Evolutionary conservation across 2,797 vertebrate species (phyloP), one percentile per base, ranked within the genome.

Genomic region (Pygocentrus nattereri): DNA sequence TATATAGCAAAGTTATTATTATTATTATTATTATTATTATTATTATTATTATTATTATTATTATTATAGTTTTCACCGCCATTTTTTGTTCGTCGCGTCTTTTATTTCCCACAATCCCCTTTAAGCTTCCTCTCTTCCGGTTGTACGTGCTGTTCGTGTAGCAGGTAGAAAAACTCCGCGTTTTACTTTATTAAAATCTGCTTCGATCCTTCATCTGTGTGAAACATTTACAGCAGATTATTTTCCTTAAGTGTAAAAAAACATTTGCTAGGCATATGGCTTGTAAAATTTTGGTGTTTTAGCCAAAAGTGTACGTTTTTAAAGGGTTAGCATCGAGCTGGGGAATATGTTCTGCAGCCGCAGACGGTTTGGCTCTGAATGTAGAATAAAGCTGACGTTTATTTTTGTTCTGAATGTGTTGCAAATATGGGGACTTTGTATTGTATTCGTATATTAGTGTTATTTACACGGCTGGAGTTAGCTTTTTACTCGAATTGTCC

Each of bases 41-140:
- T n/a, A n/a, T n/a, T n/a, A n/a, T n/a, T n/a, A n/a, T n/a, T n/a
- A n/a, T n/a, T n/a, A n/a, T n/a, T n/a, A n/a, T n/a, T n/a, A n/a
- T n/a, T n/a, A n/a, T n/a, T n/a, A n/a, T n/a, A n/a, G n/a, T 44
- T 44, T 44, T 10, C 41, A 41, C 38, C 23, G 25, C 58, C 25
- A 61, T 61, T 61, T 61, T 30, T 2, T 59, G 19, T n/a, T 0
- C 11, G 34, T 31, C 30, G 34, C 21, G 5, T 18, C 6, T 44
- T 67, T 86, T 87, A 73, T 88, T 79, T 90, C 90, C 90, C 84
- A 85, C 87, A 84, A 61, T 52, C 13, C 76, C 0, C 0, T 0
- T 74, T 56, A 0, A 0, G 0, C 6, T 56, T 91, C 59, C 80
- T 85, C 94, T 95, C 79, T 98, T 97, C 96, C 96, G 95, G 94